Conservation (phyloP, 2,888 invertebrate genomes). For the Agrochola lota region DNA sequence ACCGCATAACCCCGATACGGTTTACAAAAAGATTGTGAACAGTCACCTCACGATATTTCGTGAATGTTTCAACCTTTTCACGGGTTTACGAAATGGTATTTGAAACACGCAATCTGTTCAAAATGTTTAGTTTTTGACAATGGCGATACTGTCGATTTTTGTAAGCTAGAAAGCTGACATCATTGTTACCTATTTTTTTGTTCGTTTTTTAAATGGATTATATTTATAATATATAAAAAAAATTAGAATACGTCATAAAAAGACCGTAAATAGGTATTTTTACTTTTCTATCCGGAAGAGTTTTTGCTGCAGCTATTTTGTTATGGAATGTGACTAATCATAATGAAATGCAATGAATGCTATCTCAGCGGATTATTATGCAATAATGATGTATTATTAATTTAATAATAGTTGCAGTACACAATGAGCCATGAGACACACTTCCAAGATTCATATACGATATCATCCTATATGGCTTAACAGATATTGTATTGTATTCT, state of each 20-base stretch:
- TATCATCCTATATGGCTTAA: constrained; percentile 35
- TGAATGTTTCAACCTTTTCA: constrained; percentile 43
- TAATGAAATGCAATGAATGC: background rate
- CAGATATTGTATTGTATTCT: constrained; percentile 45
- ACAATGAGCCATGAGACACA: constrained; percentile 13
- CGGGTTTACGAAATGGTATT: constrained; percentile 18
- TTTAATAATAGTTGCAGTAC: background rate
- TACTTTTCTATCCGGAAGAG: background rate
- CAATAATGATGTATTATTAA: constrained; percentile 26
- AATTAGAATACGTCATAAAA: too few relatives aligned
- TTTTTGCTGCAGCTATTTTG: background rate
- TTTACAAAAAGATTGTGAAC: constrained; percentile 54
- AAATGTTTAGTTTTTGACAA: constrained; percentile 13
- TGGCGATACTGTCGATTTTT: background rate
- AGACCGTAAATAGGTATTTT: background rate
- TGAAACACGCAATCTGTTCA: background rate
- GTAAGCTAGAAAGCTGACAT: background rate
- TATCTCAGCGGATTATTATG: constrained; percentile 2
- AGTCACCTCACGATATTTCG: constrained; percentile 56
- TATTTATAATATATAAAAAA: too few relatives aligned
- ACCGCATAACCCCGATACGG: constrained; percentile 63
- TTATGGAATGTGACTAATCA: background rate
- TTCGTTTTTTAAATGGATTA: too few relatives aligned
- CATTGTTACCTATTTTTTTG: background rate
- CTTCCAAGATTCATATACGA: constrained; percentile 46